Percentiles rank a stretch among this genome's conserved stretches.
Conservation (phyloP, 2,888 invertebrate genomes). For the Leptinotarsa rubiginosa region DNA sequence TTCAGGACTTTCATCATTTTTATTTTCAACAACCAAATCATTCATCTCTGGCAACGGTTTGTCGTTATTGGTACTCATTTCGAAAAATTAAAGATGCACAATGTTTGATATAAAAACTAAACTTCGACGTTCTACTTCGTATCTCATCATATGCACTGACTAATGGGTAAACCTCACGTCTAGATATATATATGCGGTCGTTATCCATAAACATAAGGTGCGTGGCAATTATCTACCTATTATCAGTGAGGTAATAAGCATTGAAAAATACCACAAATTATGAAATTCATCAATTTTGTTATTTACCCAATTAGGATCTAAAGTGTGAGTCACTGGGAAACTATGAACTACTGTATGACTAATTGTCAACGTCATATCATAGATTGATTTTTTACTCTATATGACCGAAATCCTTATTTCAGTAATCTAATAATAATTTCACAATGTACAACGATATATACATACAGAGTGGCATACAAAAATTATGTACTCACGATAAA, state of each 20-base stretch:
- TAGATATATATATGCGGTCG: neutral
- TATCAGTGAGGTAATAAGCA: neutral
- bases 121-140: neutral
- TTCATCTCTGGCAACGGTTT: neutral
- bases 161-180: neutral
- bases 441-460: too few species aligned
- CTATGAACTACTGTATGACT: neutral
- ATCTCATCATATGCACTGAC: neutral
- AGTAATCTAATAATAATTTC: too few species aligned
- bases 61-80: conserved; percentile 8
- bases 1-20: neutral
- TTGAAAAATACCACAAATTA: neutral
- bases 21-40: neutral
- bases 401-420: neutral
- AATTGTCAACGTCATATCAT: neutral
- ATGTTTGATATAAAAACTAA: neutral
- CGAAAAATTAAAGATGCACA: neutral
- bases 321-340: neutral
- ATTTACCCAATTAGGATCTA: conserved; percentile 1
- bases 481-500: too few species aligned
- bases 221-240: conserved; percentile 1
- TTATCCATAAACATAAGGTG: neutral
- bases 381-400: neutral
- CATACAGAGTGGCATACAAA: too few species aligned
- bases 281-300: neutral